A percentile compares a stretch with the other conserved stretches of the same genome.
Conservation (phyloP, 2,113 vertebrate species). For the Enhydra lutris region DNA sequence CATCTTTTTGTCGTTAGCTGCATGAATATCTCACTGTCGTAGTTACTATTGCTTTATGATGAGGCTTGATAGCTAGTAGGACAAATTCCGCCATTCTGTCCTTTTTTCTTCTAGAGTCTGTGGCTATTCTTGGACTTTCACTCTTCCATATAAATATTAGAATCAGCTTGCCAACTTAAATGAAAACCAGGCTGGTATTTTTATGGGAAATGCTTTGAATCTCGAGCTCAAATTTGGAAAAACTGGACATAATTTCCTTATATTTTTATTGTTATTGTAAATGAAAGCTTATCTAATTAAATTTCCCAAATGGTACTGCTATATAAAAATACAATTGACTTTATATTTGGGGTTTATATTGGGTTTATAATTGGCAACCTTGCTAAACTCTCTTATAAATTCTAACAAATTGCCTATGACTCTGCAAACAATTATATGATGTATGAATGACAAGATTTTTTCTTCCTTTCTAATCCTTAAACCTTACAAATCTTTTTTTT, state of each 20-base stretch:
- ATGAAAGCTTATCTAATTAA: slow-evolving; percentile 45
- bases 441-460: not conserved
- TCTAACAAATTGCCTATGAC: not conserved
- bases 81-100: not conserved
- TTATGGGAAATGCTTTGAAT: slow-evolving; percentile 52
- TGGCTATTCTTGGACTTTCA: not conserved
- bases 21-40: not conserved
- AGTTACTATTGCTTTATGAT: not conserved
- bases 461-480: not conserved
- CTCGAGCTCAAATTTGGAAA: slow-evolving; percentile 20
- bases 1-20: not conserved
- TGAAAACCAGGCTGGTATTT: slow-evolving; percentile 51
- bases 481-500: not conserved
- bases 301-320: not conserved
- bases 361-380: not conserved
- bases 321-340: slow-evolving; percentile 15
- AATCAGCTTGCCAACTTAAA: slow-evolving; percentile 3
- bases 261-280: not conserved
- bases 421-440: not conserved
- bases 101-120: not conserved
- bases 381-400: not conserved
- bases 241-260: slow-evolving; percentile 23
- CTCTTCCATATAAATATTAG: slow-evolving; percentile 35
- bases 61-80: not conserved
- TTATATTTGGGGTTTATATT: not conserved